A percentile compares a stretch with the other conserved stretches of the same genome.
phyloP scores from a whole-genome alignment of 2,797 vertebrate species.

The Peromyscus aztecus region DNA sequence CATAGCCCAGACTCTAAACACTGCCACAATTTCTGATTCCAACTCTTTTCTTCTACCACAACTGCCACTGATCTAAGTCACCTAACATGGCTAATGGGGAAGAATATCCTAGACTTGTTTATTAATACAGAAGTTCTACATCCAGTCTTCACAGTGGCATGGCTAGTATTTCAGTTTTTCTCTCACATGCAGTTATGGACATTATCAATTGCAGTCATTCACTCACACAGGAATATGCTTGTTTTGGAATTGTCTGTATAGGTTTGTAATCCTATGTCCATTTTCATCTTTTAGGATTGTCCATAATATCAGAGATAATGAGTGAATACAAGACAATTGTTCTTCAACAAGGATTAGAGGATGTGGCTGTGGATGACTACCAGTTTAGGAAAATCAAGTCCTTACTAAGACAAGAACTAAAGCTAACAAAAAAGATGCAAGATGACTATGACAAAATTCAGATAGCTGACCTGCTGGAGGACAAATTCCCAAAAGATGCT shows the following conservation, averaged over 20 bases:
- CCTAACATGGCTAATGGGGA: not conserved
- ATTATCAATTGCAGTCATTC: not conserved
- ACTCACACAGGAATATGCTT: not conserved
- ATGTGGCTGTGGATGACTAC: rapidly evolving
- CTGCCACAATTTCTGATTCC: not conserved
- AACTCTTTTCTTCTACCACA: not conserved
- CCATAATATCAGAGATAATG: not conserved
- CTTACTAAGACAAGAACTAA: not conserved
- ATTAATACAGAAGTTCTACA: not conserved
- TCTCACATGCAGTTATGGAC: not conserved
- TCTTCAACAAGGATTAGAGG: not conserved
- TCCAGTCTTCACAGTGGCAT: not conserved
- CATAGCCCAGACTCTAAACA: not conserved
- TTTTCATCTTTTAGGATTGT: conserved; percentile 1
- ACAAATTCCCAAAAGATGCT: not conserved
- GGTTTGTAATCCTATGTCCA: not conserved
- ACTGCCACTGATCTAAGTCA: not conserved
- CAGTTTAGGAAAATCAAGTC: not conserved
- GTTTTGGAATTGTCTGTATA: not conserved
- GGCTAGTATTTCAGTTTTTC: not conserved
- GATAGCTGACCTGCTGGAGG: conserved; percentile 19
- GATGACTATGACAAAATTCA: conserved; percentile 32
- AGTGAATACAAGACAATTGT: conserved; percentile 29
- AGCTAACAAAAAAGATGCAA: not conserved
- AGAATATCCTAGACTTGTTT: not conserved